Base-by-base conservation (phyloP, 2,888 invertebrate genomes). In the Carabus problematicus region DNA sequence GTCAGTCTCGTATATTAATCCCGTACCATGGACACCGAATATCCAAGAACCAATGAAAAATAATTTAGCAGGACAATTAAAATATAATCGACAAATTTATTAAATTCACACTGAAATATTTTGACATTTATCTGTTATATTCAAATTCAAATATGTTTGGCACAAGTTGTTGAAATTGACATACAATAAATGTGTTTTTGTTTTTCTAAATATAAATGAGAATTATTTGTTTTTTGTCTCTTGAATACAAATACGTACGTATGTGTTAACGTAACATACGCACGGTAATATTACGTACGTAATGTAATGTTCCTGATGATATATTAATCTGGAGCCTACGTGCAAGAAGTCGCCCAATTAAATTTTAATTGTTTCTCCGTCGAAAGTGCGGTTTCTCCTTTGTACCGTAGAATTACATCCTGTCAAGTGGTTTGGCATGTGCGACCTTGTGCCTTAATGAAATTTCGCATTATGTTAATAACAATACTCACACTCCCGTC, bases 1-100 rank as follows among this genome's bases (percentile, higher is more conserved):
- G 41, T 89, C 89, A 11, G 83, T 86, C 71, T 85, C 88, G 77
- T 89, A 86, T 74, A 82, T 89, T 70, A 89, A 89, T 77, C 89
- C 89, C 1, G 83, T 84, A 40, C 89, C 89, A 0, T 89, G 89
- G 89, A 85, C 86, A 74, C 81, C 81, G 42, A 75, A 75, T 62
- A 72, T 75, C 62, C 68, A 70, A 9, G 29, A 29, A 29, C 29
- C 29, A 29, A 29, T 29, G 29, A 29, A 29, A 29, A 29, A 29
- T 29, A 29, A 29, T 29, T 29, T 29, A 2, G 6, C 29, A 29
- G 6, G 6, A 29, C 29, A 29, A 29, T 29, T 29, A 3, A 29
- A 29, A 29, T 29, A 29, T 29, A 6, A 29, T 3, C 29, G 29
- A 29, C 29, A 29, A 2, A 29, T 29, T 29, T 29, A 29, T 6